Conservation (phyloP, 2,797 vertebrate species). For the Sebastes variabilis region DNA sequence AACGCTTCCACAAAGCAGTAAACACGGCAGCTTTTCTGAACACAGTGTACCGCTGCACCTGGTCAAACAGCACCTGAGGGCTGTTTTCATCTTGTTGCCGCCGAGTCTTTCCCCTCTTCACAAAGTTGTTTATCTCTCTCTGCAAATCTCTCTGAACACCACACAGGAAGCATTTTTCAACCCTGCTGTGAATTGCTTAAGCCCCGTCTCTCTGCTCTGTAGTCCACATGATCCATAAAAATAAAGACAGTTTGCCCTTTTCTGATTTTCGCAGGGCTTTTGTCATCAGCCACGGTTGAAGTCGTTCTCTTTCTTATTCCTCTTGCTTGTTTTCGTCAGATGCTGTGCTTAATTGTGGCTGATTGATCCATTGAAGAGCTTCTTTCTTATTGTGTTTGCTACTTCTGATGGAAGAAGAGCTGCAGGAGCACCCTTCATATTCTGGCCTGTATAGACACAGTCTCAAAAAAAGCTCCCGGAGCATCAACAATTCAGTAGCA, state of each 20-base stretch:
- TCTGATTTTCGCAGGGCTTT: neutral
- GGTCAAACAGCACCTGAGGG: conserved; percentile 60
- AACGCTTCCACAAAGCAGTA: conserved; percentile 30
- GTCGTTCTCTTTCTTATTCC: neutral
- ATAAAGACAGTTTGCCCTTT: neutral
- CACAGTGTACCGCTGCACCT: conserved; percentile 18
- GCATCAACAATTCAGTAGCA: conserved; percentile 62
- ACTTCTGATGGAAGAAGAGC: conserved; percentile 14
- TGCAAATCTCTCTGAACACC: conserved; percentile 33
- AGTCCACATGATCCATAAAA: neutral
- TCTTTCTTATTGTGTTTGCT: conserved; percentile 8
- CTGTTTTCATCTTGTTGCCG: conserved; percentile 43
- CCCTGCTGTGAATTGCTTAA: conserved; percentile 26
- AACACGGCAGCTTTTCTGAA: conserved; percentile 32
- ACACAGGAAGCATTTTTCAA: conserved; percentile 25
- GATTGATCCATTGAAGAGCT: conserved; percentile 29
- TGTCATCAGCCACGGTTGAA: neutral
- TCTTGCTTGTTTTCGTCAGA: neutral
- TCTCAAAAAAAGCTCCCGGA: conserved; percentile 50
- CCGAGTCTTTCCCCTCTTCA: conserved; percentile 21
- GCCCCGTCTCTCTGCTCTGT: neutral
- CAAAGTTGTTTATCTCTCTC: conserved; percentile 49
- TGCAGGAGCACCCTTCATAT: conserved; percentile 17
- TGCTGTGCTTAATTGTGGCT: conserved; percentile 30
- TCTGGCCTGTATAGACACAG: conserved; percentile 8